Evolutionary conservation across 23 tunicate genomes (phyloP).

Genomic region (Ascidia mentula): DNA sequence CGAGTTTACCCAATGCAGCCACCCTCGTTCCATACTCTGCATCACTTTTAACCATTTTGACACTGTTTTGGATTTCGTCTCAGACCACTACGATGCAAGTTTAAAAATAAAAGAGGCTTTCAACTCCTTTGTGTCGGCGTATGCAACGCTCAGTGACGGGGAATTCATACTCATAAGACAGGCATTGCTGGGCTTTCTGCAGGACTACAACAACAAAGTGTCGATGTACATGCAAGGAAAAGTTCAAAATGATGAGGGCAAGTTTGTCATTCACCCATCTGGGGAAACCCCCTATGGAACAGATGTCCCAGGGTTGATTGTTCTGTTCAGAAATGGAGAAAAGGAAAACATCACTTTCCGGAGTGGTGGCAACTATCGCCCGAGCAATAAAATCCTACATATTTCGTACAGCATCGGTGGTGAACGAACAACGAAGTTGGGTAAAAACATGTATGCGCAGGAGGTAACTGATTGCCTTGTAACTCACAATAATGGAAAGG

Average conservation of each 20-base stretch:
- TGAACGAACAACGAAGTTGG: slow-evolving; percentile 50
- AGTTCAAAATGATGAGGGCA: slow-evolving; percentile 69
- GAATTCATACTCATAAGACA: slow-evolving; percentile 59
- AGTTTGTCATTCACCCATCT: slow-evolving; percentile 44
- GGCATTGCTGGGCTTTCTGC: slow-evolving; percentile 54
- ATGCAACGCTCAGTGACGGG: slow-evolving; percentile 27
- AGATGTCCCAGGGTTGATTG: slow-evolving; percentile 75
- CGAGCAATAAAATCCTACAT: neutral
- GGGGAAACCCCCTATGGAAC: slow-evolving; percentile 48
- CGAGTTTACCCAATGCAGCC: slow-evolving; percentile 38
- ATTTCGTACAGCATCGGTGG: slow-evolving; percentile 54
- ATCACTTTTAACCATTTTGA: slow-evolving; percentile 76
- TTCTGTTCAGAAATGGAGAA: slow-evolving; percentile 1
- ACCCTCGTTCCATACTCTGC: slow-evolving; percentile 47
- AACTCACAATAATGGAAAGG: neutral
- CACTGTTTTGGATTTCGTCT: slow-evolving; percentile 46
- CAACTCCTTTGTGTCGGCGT: slow-evolving; percentile 33
- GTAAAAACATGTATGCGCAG: slow-evolving; percentile 51
- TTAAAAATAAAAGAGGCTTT: slow-evolving; percentile 23
- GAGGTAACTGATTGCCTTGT: neutral
- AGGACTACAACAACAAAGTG: slow-evolving; percentile 69
- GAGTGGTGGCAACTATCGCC: slow-evolving; percentile 28
- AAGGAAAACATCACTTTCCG: slow-evolving; percentile 17
- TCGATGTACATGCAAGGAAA: slow-evolving; percentile 54
- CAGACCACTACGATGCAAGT: slow-evolving; percentile 7